Base-by-base conservation (phyloP, 2,113 vertebrate species). In the Pan paniscus region DNA sequence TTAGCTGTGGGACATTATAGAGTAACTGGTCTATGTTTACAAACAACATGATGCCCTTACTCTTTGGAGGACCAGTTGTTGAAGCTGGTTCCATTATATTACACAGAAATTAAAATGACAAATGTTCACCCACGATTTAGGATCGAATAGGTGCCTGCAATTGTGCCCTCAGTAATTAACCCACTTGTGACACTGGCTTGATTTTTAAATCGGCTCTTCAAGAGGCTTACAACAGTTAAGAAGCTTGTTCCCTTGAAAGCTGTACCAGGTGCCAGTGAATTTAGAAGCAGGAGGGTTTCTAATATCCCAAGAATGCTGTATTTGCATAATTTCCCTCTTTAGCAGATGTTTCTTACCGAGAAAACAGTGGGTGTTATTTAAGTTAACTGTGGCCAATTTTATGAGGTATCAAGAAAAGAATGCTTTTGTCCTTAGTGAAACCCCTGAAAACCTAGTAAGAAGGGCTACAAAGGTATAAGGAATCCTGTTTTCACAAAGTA, bases 331-430 rank as follows among this genome's bases (percentile, higher is more conserved):
- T 68, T 76, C 27, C 22, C 22, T 75, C 8, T 14, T 64, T 55
- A 92, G 72, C 55, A 92, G 32, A 91, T 55, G 32, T n/a, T 91
- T 92, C 52, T 89, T 84, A 96, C 55, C 5, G 40, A 76, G 68
- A 87, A 80, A 78, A 78, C 12, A 73, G 35, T 90, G 23, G 48
- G 27, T 87, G 30, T 70, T 89, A 86, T 59, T 88, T 64, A 64
- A 64, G 61, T 30, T 93, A 92, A 97, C 40, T 78, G 40, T 22
- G 13, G 23, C 32, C 43, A 90, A 95, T 75, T 38, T 86, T 76
- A 50, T 30, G n/a, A 82, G 72, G 46, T 46, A 80, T 82, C 27
- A 22, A 75, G 38, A 86, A 88, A 87, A 61, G 50, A 92, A 61
- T 80, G 35, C 57, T 80, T 95, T 87, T 64, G 61, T 81, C 30